phyloP scores from a whole-genome alignment of 37 sponge, comb jelly and placozoan species.

The Halisarca cf. caerulea region DNA sequence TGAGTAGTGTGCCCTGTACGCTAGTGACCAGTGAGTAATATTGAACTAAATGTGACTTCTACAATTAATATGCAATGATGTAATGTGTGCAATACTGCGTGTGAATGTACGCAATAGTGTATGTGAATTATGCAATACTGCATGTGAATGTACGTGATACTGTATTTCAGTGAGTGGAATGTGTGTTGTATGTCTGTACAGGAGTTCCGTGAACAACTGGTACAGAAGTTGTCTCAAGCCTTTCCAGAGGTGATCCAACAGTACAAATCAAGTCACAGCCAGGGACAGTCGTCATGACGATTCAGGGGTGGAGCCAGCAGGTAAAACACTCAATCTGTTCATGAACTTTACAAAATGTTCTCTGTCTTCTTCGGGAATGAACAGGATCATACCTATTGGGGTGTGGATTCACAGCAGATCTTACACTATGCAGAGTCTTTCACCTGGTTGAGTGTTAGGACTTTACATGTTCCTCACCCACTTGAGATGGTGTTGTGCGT shows the following conservation, averaged over 20 bases:
- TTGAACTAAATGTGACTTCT: too few species aligned
- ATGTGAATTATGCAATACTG: background rate
- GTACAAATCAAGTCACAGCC: background rate
- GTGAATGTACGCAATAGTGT: background rate
- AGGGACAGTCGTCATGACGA: slow-evolving; percentile 20
- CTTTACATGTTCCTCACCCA: too few species aligned
- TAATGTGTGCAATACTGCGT: background rate
- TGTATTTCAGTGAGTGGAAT: background rate
- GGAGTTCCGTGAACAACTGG: slow-evolving; percentile 65
- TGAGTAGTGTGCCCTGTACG: too few species aligned
- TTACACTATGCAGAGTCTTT: too few species aligned
- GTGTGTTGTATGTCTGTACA: slow-evolving; percentile 18
- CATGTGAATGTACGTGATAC: background rate
- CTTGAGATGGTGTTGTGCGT: too few species aligned
- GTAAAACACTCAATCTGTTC: slow-evolving; percentile 12
- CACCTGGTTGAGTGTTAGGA: too few species aligned
- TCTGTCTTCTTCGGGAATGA: slow-evolving; percentile 78
- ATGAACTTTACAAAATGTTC: slow-evolving; percentile 53
- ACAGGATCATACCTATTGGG: slow-evolving; percentile 63
- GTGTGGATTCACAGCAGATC: too few species aligned
- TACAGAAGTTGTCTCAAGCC: slow-evolving; percentile 54
- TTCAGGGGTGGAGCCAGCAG: background rate
- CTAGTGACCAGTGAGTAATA: too few species aligned
- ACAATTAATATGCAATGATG: too few species aligned
- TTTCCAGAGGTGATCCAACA: slow-evolving; percentile 50